Conservation (phyloP, 2,888 invertebrate genomes). For the Chymomyza procnemis region DNA sequence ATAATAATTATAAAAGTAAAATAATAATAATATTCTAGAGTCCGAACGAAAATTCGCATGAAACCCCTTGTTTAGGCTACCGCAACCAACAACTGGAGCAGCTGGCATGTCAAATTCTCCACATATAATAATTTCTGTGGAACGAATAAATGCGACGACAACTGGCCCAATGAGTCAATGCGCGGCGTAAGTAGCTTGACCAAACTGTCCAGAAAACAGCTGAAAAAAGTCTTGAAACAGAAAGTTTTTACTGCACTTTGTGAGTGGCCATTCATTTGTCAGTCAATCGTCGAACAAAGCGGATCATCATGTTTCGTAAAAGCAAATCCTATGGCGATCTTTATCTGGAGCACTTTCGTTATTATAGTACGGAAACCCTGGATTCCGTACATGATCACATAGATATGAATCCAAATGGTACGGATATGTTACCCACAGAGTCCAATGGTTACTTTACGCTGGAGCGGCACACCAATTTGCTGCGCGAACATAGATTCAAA, state of each 20-base stretch:
- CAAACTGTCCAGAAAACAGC: not conserved
- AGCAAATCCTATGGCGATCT: constrained; percentile 56
- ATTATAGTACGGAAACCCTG: constrained; percentile 52
- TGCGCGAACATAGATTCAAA: constrained; percentile 58
- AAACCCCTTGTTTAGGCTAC: not conserved
- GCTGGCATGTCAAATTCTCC: not conserved
- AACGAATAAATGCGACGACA: not conserved
- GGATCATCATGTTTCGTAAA: constrained; percentile 41
- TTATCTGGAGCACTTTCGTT: constrained; percentile 24
- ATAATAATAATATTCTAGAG: too few species aligned
- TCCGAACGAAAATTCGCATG: too few species aligned
- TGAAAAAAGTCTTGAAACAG: not conserved
- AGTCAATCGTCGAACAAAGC: not conserved
- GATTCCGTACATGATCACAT: constrained; percentile 53
- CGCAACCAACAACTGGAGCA: not conserved
- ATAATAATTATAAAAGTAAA: too few species aligned
- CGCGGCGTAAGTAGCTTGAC: not conserved
- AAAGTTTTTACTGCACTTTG: not conserved
- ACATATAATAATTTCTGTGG: not conserved
- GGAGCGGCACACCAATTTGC: constrained; percentile 1
- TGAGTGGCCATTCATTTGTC: not conserved
- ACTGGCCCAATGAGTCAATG: not conserved
- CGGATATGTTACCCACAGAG: constrained; percentile 21
- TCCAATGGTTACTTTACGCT: not conserved
- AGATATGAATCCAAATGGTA: constrained; percentile 57